phyloP scores from a whole-genome alignment of 2,888 invertebrate species.

The Brachycybe producta region DNA sequence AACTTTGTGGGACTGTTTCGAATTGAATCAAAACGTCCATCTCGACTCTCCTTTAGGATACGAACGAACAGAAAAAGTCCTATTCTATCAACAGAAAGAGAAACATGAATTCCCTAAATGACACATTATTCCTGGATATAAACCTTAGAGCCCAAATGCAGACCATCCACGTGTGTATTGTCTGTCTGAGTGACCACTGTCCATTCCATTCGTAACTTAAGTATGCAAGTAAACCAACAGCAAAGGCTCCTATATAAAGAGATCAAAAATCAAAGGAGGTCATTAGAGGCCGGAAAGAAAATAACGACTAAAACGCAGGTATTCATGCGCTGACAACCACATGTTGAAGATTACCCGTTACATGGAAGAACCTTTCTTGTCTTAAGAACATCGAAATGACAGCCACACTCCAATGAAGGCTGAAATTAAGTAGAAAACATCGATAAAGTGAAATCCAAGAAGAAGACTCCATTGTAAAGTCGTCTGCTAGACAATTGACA shows the following conservation, averaged over 20 bases:
- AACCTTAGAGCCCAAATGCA: constrained; percentile 7
- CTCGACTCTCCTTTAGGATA: not conserved
- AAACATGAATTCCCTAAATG: not conserved
- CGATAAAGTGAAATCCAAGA: too few species aligned
- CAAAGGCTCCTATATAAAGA: not conserved
- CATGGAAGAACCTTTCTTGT: not conserved
- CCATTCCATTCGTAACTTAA: constrained; percentile 10
- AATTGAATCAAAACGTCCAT: not conserved
- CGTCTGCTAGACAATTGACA: too few species aligned
- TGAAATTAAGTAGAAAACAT: constrained; percentile 4
- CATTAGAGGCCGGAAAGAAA: too few species aligned
- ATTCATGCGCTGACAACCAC: too few species aligned
- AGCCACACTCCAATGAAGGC: constrained; percentile 3
- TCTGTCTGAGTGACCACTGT: not conserved
- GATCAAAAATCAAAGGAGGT: too few species aligned
- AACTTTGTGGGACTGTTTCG: constrained; percentile 1
- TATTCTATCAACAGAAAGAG: not conserved
- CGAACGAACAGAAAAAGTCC: constrained; percentile 8
- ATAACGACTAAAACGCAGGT: too few species aligned
- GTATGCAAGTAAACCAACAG: not conserved
- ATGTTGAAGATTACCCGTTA: constrained; percentile 8
- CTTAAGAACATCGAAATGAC: not conserved
- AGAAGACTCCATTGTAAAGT: too few species aligned
- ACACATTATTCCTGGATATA: not conserved
- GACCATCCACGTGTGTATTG: constrained; percentile 3